Evolutionary conservation across 2,888 invertebrate species (phyloP).

Genomic region (Margaritifera margaritifera): DNA sequence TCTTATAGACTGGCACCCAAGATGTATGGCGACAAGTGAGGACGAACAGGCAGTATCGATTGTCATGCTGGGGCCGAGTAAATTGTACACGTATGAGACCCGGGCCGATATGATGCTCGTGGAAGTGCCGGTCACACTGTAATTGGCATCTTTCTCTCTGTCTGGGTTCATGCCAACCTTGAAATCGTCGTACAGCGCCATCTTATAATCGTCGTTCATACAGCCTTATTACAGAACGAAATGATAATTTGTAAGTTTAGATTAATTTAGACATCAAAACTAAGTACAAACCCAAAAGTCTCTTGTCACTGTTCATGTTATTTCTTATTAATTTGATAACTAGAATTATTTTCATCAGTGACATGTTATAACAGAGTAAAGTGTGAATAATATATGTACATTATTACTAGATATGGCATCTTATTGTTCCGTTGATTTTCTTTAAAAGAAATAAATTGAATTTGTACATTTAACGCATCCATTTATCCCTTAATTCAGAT

Average conservation of each 20-base stretch:
- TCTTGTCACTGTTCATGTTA: no score
- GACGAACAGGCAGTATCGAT: conserved; percentile 50
- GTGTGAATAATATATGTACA: rapidly evolving
- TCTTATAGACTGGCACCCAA: conserved; percentile 50
- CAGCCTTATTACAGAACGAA: conserved; percentile 1
- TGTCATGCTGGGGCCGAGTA: conserved; percentile 34
- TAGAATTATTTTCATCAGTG: no score
- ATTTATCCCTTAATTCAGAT: no score
- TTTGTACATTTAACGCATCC: no score
- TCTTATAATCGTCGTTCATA: conserved; percentile 20
- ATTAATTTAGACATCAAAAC: no score
- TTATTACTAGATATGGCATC: no score
- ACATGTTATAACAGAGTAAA: no score
- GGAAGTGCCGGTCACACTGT: conserved; percentile 26
- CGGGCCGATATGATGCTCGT: conserved; percentile 29
- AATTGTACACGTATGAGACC: conserved; percentile 39
- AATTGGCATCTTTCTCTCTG: conserved; percentile 6
- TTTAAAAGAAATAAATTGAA: no score
- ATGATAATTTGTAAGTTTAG: neutral
- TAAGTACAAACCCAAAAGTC: no score
- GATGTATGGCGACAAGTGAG: conserved; percentile 42
- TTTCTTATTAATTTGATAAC: no score
- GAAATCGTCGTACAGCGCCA: neutral
- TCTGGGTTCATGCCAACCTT: neutral
- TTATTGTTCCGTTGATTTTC: no score